These are phyloP conservation scores for Noctuana brunneofusca DNA, from an alignment of 2,888 invertebrate genomes.

Conservation along the genomic window DNA sequence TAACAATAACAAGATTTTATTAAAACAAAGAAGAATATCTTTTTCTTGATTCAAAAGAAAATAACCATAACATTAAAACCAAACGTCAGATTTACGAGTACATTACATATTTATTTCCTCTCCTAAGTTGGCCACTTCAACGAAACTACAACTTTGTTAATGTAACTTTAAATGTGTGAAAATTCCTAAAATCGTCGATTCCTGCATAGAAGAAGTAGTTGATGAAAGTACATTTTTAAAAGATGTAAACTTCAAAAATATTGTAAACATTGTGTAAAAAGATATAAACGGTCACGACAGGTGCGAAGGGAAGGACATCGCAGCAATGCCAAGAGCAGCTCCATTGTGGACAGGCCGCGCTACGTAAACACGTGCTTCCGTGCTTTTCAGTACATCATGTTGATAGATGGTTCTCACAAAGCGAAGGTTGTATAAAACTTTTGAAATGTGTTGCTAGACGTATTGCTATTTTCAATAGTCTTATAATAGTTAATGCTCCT, in stretches of 20 bases:
- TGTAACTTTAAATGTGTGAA: too few species aligned
- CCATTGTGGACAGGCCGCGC: background rate
- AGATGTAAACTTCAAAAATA: background rate
- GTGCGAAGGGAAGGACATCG: constrained; percentile 31
- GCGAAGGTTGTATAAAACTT: constrained; percentile 15
- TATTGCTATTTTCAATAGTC: background rate
- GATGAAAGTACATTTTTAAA: background rate
- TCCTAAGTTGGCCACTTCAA: too few species aligned
- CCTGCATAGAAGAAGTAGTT: background rate
- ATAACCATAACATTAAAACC: too few species aligned
- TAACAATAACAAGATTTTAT: too few species aligned
- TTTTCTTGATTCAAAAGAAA: too few species aligned
- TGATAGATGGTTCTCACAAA: constrained; percentile 25
- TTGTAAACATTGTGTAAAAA: background rate
- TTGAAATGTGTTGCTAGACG: background rate
- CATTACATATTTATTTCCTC: too few species aligned
- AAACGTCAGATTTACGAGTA: too few species aligned
- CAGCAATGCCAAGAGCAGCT: constrained; percentile 36
- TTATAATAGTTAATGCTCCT: background rate
- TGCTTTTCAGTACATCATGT: constrained; percentile 17
- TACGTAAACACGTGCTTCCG: constrained; percentile 17
- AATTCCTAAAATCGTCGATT: background rate
- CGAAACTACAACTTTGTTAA: too few species aligned
- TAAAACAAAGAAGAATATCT: too few species aligned
- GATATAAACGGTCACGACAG: constrained; percentile 34